These are phyloP conservation scores for Diabrotica undecimpunctata DNA, from an alignment of 1,140 invertebrate genomes.

Conservation along the genomic window DNA sequence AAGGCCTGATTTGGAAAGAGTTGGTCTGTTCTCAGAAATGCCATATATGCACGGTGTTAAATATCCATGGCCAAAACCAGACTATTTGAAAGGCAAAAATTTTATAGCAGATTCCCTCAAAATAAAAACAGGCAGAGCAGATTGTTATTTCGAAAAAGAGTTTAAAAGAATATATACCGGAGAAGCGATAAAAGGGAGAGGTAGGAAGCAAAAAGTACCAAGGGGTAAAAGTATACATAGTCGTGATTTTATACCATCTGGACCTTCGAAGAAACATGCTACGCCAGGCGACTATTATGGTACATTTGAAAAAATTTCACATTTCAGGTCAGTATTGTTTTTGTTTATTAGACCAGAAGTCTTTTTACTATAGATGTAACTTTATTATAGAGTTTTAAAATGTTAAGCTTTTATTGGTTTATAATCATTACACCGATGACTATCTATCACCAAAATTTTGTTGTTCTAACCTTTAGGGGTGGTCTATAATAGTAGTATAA, in stretches of 20 bases:
- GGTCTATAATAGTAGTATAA: too few relatives aligned
- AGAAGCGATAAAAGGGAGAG: conserved; percentile 34
- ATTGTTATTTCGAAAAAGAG: conserved; percentile 43
- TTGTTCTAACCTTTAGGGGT: too few relatives aligned
- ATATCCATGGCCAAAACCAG: conserved; percentile 30
- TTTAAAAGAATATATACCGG: conserved; percentile 41
- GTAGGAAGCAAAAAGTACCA: conserved; percentile 21
- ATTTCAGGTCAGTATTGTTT: neutral
- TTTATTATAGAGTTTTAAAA: too few relatives aligned
- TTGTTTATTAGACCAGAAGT: too few relatives aligned
- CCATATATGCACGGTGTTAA: conserved; percentile 41
- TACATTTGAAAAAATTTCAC: conserved; percentile 37
- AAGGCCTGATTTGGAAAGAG: conserved; percentile 43
- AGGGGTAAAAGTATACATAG: conserved; percentile 30
- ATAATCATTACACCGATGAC: too few relatives aligned
- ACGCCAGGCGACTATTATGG: conserved; percentile 45
- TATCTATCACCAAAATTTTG: too few relatives aligned
- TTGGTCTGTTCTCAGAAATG: conserved; percentile 45
- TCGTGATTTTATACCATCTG: conserved; percentile 31
- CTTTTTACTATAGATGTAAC: too few relatives aligned
- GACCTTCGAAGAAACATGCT: conserved; percentile 35
- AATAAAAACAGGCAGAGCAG: conserved; percentile 36
- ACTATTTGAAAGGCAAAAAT: conserved; percentile 23
- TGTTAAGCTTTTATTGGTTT: too few relatives aligned
- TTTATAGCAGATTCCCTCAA: conserved; percentile 30